Conservation (phyloP, 1,140 invertebrate genomes). For the Sipha flava region DNA sequence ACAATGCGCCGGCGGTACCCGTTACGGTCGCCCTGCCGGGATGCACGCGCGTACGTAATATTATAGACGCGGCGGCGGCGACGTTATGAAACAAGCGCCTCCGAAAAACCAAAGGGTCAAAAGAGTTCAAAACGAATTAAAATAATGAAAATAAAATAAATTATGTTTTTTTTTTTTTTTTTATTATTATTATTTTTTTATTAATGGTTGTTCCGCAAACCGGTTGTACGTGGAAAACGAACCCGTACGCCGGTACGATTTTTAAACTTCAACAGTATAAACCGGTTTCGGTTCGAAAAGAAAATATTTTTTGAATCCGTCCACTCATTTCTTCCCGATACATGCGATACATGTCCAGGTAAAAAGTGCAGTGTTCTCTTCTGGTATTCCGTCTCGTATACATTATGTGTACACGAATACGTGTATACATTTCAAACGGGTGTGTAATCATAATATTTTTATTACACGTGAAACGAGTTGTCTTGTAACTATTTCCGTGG, state of each 20-base stretch:
- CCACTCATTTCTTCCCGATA: background rate
- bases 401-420: background rate
- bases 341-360: background rate
- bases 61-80: no score
- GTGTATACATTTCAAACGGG: background rate
- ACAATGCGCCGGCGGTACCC: no score
- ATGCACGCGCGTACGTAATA: no score
- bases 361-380: background rate
- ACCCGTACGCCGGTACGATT: slow-evolving; percentile 28
- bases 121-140: slow-evolving; percentile 22
- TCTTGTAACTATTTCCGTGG: background rate
- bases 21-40: no score
- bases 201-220: slow-evolving; percentile 20
- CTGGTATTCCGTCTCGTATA: background rate
- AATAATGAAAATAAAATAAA: slow-evolving; percentile 27
- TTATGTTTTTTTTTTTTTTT: background rate
- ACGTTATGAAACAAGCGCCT: background rate
- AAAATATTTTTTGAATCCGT: slow-evolving; percentile 36
- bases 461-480: background rate
- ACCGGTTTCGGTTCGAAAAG: slow-evolving; percentile 41
- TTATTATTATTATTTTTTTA: slow-evolving; percentile 30
- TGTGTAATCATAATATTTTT: background rate
- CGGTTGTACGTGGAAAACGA: slow-evolving; percentile 18
- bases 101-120: slow-evolving; percentile 17
- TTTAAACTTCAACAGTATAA: slow-evolving; percentile 51